Percentiles rank a stretch among this genome's conserved stretches.
These are phyloP conservation scores for Phataginus tetradactyla DNA, from an alignment of 2,797 vertebrate species.

Conservation along the genomic window DNA sequence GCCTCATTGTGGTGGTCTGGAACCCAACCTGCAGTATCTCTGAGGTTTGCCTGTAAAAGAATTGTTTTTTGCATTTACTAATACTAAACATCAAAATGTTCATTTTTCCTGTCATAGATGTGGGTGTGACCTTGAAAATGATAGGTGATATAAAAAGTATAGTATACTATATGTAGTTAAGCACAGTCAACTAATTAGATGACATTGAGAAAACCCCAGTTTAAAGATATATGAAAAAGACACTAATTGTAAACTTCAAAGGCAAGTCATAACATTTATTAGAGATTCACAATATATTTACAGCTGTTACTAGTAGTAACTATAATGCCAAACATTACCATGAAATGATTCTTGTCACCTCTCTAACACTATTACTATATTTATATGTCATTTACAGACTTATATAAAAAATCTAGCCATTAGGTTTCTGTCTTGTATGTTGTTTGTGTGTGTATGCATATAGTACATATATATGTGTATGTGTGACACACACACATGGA, in stretches of 20 bases:
- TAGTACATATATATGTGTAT: too few relatives aligned
- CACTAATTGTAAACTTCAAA: constrained; percentile 12
- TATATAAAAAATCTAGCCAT: background rate
- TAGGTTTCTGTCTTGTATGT: background rate
- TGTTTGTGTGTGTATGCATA: background rate
- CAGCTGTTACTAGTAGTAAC: background rate
- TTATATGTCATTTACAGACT: background rate
- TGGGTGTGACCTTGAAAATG: background rate
- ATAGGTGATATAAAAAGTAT: background rate
- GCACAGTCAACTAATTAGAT: constrained; percentile 3
- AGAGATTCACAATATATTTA: background rate
- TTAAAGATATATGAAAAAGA: background rate
- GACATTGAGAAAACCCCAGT: background rate
- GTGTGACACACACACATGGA: background rate
- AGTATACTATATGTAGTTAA: background rate
- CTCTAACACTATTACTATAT: background rate
- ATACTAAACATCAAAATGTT: background rate
- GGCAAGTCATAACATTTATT: constrained; percentile 19
- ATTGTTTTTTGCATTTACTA: background rate
- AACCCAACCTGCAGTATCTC: too few relatives aligned
- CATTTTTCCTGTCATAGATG: background rate
- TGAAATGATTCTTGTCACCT: background rate
- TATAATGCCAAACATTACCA: background rate
- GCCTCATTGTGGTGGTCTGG: too few relatives aligned
- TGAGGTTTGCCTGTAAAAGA: too few relatives aligned